Base-by-base conservation (phyloP, 1,140 invertebrate genomes). In the Atta texana region DNA sequence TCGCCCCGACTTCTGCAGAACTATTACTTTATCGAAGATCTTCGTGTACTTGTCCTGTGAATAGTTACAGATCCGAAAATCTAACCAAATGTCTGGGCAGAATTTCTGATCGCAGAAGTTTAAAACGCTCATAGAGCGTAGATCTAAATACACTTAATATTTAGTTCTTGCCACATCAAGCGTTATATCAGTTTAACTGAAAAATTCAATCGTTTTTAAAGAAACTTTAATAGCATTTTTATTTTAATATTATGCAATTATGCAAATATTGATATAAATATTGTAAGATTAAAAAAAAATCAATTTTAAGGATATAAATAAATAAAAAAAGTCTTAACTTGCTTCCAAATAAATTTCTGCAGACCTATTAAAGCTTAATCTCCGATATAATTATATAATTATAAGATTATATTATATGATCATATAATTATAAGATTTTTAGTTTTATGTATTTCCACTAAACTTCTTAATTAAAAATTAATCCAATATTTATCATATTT, bases 1-100 rank as follows among this genome's bases (percentile, higher is more conserved):
- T 74, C 39, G 66, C 16, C 34, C 53, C 53, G 78, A 49, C 39
- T 74, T 4, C 39, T 14, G 12, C 57, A 6, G 80, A 84, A 84
- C 80, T 84, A 84, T 84, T 84, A 84, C 69, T 84, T 84, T 84
- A 84, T 84, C 80, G 80, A 44, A 28, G 69, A 84, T 84, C 80
- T 59, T 34, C 55, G 39, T 74, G 55, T 84, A 84, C 61, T 75
- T 84, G 80, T 63, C 69, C 24, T 44, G 18, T 28, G 69, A 84
- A 63, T n/a, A 82, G 80, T 82, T 82, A 74, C 80, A 84, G 69
- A 84, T 75, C 80, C 39, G 80, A 49, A 84, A 63, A 84, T 84
- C 69, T 28, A 74, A 24, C 39, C 55, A 34, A 74, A 39, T 84
- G 34, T 57, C 34, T 53, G 24, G 51, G 1, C 16, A 16, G 78